Percentiles rank a stretch among this genome's conserved stretches.
Evolutionary conservation across 2,113 vertebrate genomes (phyloP).

Genomic region (Chionodraco myersi): DNA sequence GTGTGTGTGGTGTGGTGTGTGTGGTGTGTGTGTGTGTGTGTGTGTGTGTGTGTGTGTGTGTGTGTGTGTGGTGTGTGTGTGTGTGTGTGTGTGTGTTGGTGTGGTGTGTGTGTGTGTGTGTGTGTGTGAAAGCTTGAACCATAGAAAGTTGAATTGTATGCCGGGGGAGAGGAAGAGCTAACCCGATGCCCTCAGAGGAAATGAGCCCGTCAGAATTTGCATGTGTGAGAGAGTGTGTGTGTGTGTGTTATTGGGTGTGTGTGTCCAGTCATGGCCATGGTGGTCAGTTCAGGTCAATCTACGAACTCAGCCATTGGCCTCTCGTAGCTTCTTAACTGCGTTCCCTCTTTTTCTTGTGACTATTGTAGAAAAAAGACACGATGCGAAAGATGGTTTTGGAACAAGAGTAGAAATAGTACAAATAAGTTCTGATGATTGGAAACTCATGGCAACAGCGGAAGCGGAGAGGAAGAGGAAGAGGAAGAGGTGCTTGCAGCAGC

Average conservation of each 20-base stretch:
- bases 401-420: neutral
- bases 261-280: neutral
- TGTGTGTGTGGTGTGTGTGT: neutral
- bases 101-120: neutral
- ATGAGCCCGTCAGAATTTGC: conserved; percentile 2
- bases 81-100: neutral
- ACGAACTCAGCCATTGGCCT: neutral
- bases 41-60: neutral
- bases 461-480: conserved; percentile 20
- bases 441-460: neutral
- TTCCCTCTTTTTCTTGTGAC: conserved; percentile 2
- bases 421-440: conserved; percentile 14
- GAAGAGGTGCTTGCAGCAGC: conserved; percentile 31
- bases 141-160: conserved; percentile 29
- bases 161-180: conserved; percentile 30
- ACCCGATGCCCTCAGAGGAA: conserved; percentile 34
- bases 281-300: conserved; percentile 32
- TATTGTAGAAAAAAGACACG: neutral
- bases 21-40: neutral
- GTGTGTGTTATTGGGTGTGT: neutral
- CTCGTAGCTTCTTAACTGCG: neutral
- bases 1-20: neutral
- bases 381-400: neutral
- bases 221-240: conserved; percentile 17
- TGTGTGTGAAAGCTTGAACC: neutral